phyloP scores from a whole-genome alignment of 2,888 invertebrate species.

The Leucophora obtusa region DNA sequence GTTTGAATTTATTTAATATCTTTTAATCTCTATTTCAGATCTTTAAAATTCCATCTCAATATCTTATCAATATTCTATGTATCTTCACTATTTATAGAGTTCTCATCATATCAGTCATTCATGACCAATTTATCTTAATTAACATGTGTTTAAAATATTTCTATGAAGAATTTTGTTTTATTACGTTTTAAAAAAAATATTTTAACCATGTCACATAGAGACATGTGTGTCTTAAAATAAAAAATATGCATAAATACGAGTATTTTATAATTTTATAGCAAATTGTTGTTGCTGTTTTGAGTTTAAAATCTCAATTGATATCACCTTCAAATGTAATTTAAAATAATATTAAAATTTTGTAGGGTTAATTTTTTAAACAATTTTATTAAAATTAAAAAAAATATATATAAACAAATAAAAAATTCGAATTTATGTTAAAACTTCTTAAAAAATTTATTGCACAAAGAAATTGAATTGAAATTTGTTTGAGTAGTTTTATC shows the following conservation, averaged over 20 bases:
- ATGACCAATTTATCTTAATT: neutral
- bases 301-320: constrained; percentile 43
- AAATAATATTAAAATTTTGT: neutral
- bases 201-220: constrained; percentile 44
- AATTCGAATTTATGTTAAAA: no score
- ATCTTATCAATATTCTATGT: neutral
- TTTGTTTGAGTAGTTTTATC: no score
- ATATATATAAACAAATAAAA: no score
- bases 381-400: no score
- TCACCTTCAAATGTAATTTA: constrained; percentile 56
- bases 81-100: neutral
- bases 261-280: neutral
- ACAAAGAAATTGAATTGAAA: no score
- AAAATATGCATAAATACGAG: constrained; percentile 32
- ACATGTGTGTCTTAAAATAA: neutral
- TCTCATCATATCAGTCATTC: neutral
- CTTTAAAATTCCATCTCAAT: neutral
- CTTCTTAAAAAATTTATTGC: no score
- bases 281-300: constrained; percentile 11
- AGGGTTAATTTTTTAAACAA: neutral
- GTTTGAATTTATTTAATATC: no score
- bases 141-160: constrained; percentile 1
- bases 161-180: constrained; percentile 19
- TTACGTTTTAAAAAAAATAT: constrained; percentile 28
- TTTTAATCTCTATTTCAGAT: neutral